Percentiles rank a stretch among this genome's conserved stretches.
Evolutionary conservation across 2,888 invertebrate species (phyloP).

Genomic region (Tachina lurida): DNA sequence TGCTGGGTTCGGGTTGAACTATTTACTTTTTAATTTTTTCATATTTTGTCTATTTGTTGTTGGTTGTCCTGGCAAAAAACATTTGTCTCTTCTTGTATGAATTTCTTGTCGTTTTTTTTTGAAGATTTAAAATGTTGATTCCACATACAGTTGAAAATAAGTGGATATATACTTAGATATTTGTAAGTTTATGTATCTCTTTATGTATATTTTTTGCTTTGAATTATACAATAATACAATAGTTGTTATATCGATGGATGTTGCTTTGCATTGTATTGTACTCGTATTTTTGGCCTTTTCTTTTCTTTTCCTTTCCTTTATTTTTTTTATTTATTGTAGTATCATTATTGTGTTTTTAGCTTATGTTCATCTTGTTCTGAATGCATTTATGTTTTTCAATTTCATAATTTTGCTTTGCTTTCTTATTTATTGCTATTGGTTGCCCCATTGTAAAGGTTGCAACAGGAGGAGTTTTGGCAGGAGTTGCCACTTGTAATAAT

Average conservation of each 20-base stretch:
- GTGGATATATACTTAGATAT: not conserved
- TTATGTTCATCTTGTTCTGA: slow-evolving; percentile 57
- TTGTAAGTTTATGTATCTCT: not conserved
- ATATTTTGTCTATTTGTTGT: slow-evolving; percentile 12
- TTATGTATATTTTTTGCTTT: not conserved
- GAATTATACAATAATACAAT: slow-evolving; percentile 26
- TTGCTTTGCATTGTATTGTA: slow-evolving; percentile 36
- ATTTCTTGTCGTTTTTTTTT: not conserved
- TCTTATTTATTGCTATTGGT: not conserved
- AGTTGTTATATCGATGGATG: slow-evolving; percentile 59
- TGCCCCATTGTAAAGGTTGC: not conserved
- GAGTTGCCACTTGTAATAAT: not conserved
- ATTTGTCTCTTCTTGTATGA: not conserved
- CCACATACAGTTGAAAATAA: not conserved
- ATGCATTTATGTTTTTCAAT: slow-evolving; percentile 63
- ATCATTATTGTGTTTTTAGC: slow-evolving; percentile 49
- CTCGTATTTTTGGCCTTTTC: not conserved
- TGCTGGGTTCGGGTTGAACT: not conserved
- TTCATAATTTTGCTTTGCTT: slow-evolving; percentile 33
- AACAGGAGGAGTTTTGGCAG: slow-evolving; percentile 1
- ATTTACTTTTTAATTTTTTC: not conserved
- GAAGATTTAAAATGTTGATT: slow-evolving; percentile 12
- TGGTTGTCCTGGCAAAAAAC: slow-evolving; percentile 61
- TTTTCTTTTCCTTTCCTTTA: slow-evolving; percentile 13
- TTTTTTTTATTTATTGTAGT: slow-evolving; percentile 48